A percentile compares a stretch with the other conserved stretches of the same genome.
phyloP scores from a whole-genome alignment of 1,140 invertebrate species.

The Rhyzopertha dominica region DNA sequence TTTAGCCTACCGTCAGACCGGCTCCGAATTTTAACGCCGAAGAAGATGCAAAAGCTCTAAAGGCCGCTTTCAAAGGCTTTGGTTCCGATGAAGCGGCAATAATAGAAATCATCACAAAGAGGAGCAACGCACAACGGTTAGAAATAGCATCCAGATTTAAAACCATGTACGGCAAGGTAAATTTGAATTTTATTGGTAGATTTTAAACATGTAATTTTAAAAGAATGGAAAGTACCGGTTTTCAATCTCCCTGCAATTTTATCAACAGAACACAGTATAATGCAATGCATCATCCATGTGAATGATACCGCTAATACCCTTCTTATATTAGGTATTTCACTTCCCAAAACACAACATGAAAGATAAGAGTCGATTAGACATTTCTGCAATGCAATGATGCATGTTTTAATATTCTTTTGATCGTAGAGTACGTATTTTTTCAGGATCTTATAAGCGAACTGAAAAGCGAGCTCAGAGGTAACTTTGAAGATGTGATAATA shows the following conservation, averaged over 20 bases:
- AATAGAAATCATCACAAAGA: constrained; percentile 69
- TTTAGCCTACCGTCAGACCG: constrained; percentile 58
- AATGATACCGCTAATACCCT: too few relatives aligned
- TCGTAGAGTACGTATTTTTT: constrained; percentile 17
- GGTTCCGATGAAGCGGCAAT: constrained; percentile 81
- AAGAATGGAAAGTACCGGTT: too few relatives aligned
- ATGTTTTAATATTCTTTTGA: too few relatives aligned
- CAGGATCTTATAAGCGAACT: constrained; percentile 85
- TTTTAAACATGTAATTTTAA: too few relatives aligned
- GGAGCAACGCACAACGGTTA: constrained; percentile 69
- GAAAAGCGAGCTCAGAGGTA: constrained; percentile 85
- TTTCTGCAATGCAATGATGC: too few relatives aligned
- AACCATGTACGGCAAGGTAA: constrained; percentile 76
- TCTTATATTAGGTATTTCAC: too few relatives aligned
- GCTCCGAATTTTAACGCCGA: constrained; percentile 60
- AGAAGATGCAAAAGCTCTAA: constrained; percentile 70
- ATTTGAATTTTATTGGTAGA: too few relatives aligned
- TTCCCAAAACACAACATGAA: too few relatives aligned
- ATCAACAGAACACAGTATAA: too few relatives aligned
- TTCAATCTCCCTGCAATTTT: too few relatives aligned
- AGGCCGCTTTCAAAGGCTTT: constrained; percentile 83
- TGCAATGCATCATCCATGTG: too few relatives aligned
- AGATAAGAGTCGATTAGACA: too few relatives aligned
- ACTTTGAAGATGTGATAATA: constrained; percentile 83
- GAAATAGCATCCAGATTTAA: constrained; percentile 71